These are phyloP conservation scores for Crotophaga sulcirostris DNA, from an alignment of 2,113 vertebrate genomes.

Conservation along the genomic window DNA sequence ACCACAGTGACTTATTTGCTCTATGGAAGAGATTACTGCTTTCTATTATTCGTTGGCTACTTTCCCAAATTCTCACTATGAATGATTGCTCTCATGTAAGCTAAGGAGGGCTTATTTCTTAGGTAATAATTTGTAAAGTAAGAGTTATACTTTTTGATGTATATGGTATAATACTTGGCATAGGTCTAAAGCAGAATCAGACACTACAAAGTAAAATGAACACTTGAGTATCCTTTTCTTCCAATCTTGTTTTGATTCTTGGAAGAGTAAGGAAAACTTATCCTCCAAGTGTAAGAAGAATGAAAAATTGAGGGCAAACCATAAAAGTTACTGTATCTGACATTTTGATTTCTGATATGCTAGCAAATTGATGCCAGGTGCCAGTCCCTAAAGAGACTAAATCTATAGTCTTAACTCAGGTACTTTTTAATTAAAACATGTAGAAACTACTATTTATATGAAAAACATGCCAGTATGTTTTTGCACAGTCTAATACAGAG, in stretches of 20 bases:
- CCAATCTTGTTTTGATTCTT: not conserved
- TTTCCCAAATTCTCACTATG: not conserved
- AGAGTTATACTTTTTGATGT: not conserved
- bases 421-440: not conserved
- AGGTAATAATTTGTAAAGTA: not conserved
- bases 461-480: not conserved
- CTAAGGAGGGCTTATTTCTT: not conserved
- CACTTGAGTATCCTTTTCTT: not conserved
- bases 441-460: not conserved
- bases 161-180: not conserved
- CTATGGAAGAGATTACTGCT: not conserved
- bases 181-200: not conserved
- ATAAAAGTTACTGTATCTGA: not conserved
- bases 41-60: not conserved
- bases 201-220: not conserved
- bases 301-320: not conserved
- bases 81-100: not conserved
- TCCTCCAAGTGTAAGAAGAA: not conserved
- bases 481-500: not conserved
- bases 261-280: not conserved
- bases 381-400: not conserved
- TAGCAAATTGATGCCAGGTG: not conserved
- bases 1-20: not conserved
- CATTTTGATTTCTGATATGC: not conserved
- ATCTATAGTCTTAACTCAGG: not conserved